Percentiles rank a stretch among this genome's conserved stretches.
Evolutionary conservation across 1,140 invertebrate genomes (phyloP).

Genomic region (Bombus waltoni): DNA sequence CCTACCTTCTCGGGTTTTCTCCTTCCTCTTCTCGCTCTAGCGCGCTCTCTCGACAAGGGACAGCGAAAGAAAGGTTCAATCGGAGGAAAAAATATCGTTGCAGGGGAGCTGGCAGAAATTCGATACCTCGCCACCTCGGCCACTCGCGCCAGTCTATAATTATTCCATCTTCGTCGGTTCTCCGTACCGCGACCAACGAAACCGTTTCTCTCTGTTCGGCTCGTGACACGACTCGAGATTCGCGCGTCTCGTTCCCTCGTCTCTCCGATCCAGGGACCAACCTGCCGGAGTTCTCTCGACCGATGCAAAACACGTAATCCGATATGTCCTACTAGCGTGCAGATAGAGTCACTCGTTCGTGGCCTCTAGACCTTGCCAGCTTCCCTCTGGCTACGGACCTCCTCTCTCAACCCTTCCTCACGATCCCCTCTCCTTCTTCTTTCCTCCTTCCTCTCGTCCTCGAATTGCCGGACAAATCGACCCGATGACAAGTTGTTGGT

Average conservation of each 20-base stretch:
- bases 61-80: slow-evolving; percentile 48
- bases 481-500: slow-evolving; percentile 67
- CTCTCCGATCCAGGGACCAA: neutral
- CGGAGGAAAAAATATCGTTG: slow-evolving; percentile 57
- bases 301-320: slow-evolving; percentile 74
- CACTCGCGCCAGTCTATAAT: slow-evolving; percentile 63
- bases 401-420: neutral
- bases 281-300: slow-evolving; percentile 34
- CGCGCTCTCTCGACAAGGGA: neutral
- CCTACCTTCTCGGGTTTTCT: slow-evolving; percentile 1
- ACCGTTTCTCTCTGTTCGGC: slow-evolving; percentile 5
- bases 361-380: slow-evolving; percentile 38
- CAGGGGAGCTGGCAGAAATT: slow-evolving; percentile 64
- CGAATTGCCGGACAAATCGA: slow-evolving; percentile 62
- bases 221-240: slow-evolving; percentile 16
- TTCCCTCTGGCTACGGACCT: slow-evolving; percentile 1
- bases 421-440: too few species aligned
- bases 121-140: slow-evolving; percentile 60
- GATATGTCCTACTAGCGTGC: slow-evolving; percentile 74
- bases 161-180: slow-evolving; percentile 64
- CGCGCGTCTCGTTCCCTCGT: neutral
- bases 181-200: neutral
- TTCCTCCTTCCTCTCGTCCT: neutral
- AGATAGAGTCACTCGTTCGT: slow-evolving; percentile 77
- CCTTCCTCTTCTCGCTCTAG: slow-evolving; percentile 5